A percentile compares a stretch with the other conserved stretches of the same genome.
phyloP scores from a whole-genome alignment of 2,888 invertebrate species.

The Nudaria mundana region DNA sequence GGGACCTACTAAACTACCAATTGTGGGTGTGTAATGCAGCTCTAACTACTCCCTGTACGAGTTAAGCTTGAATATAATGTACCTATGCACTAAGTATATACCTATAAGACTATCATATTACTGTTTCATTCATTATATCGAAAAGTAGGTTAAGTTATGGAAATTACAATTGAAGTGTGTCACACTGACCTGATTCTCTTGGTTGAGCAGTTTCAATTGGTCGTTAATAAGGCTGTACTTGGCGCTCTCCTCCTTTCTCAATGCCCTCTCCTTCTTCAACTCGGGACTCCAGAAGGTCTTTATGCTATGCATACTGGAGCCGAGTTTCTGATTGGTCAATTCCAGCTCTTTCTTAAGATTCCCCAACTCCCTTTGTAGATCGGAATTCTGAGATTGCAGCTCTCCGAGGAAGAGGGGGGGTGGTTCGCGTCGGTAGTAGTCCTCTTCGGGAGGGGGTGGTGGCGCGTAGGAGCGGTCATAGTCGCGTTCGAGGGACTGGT shows the following conservation, averaged over 20 bases:
- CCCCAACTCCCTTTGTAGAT: slow-evolving; percentile 93
- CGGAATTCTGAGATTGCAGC: slow-evolving; percentile 96
- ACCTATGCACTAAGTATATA: no score
- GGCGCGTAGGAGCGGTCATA: slow-evolving; percentile 94
- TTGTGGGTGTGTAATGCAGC: no score
- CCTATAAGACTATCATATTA: no score
- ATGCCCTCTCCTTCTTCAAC: slow-evolving; percentile 97
- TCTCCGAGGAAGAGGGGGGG: slow-evolving; percentile 89
- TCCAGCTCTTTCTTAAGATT: slow-evolving; percentile 96
- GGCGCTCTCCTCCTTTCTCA: slow-evolving; percentile 98
- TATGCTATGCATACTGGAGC: slow-evolving; percentile 99
- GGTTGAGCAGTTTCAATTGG: slow-evolving; percentile 96
- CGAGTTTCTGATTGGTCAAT: slow-evolving; percentile 97
- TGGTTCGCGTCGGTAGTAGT: slow-evolving; percentile 78
- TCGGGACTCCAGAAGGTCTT: slow-evolving; percentile 99
- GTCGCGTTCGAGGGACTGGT: slow-evolving; percentile 89
- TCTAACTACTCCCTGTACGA: no score
- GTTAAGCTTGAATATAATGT: no score
- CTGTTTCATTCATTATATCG: no score
- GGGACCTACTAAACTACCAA: no score
- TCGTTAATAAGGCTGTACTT: slow-evolving; percentile 98
- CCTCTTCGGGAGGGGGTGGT: slow-evolving; percentile 88
- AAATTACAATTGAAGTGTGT: not conserved
- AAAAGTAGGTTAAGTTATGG: not conserved
- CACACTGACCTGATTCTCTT: slow-evolving; percentile 95